These are phyloP conservation scores for Argynnis bischoffii DNA, from an alignment of 2,888 invertebrate genomes.

Conservation along the genomic window DNA sequence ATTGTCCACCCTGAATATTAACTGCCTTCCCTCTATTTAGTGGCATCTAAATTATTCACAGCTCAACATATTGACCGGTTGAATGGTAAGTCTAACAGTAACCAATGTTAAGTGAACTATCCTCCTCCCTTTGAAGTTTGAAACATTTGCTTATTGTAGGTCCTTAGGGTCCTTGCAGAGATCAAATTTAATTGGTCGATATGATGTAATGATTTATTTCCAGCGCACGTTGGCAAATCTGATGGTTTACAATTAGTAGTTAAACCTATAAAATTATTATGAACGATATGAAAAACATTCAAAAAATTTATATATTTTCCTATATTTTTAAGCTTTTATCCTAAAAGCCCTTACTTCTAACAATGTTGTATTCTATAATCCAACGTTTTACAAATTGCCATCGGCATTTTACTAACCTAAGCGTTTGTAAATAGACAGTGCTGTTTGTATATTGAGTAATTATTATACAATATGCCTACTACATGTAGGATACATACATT, in stretches of 20 bases:
- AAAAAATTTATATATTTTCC: too few species aligned
- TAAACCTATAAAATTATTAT: too few species aligned
- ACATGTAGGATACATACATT: too few species aligned
- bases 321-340: too few species aligned
- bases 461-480: too few species aligned
- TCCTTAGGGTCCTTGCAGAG: constrained; percentile 12
- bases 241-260: background rate
- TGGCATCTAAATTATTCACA: constrained; percentile 71
- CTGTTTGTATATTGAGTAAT: too few species aligned
- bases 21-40: constrained; percentile 70
- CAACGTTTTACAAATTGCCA: too few species aligned
- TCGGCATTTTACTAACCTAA: too few species aligned
- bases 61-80: constrained; percentile 65
- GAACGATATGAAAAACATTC: too few species aligned
- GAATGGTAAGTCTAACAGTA: constrained; percentile 56
- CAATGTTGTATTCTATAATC: too few species aligned
- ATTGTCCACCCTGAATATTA: constrained; percentile 75
- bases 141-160: constrained; percentile 15
- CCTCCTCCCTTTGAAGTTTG: constrained; percentile 22
- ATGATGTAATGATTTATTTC: constrained; percentile 10
- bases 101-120: constrained; percentile 42
- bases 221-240: background rate
- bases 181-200: constrained; percentile 19
- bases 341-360: too few species aligned
- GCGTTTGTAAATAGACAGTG: too few species aligned